Evolutionary conservation across 2,888 invertebrate species (phyloP).

Genomic region (Xylocampa areola): DNA sequence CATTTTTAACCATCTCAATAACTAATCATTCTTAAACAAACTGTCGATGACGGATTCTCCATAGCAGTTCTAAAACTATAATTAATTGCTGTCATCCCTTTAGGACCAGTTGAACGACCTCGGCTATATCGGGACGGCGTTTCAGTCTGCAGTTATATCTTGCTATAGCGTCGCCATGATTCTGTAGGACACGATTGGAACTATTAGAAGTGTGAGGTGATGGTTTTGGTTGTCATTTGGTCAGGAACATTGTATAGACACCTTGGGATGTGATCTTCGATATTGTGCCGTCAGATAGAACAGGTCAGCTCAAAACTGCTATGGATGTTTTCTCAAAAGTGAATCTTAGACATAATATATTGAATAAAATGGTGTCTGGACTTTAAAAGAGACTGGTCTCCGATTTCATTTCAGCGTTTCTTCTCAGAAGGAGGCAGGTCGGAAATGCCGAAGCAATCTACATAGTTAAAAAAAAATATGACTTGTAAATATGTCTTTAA

Average conservation of each 20-base stretch:
- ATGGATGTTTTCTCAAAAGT: no score
- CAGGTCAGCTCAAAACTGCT: no score
- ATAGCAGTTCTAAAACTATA: slow-evolving; percentile 27
- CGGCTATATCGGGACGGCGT: slow-evolving; percentile 60
- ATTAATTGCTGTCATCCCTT: slow-evolving; percentile 46
- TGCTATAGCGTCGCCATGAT: slow-evolving; percentile 37
- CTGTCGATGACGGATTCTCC: slow-evolving; percentile 26
- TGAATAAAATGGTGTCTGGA: no score
- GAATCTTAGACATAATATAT: no score
- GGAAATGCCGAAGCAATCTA: no score
- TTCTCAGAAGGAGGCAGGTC: no score
- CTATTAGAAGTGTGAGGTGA: slow-evolving; percentile 2
- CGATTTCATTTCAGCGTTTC: no score
- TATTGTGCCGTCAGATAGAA: no score
- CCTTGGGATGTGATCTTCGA: no score
- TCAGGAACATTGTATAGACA: neutral
- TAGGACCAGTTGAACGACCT: slow-evolving; percentile 55
- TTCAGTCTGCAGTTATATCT: slow-evolving; percentile 33
- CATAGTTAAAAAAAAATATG: no score
- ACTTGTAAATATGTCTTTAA: no score
- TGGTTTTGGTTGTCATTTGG: neutral
- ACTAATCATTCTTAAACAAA: slow-evolving; percentile 20
- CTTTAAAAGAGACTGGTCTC: no score
- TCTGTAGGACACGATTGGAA: slow-evolving; percentile 16
- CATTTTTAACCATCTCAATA: slow-evolving; percentile 17